A percentile compares a stretch with the other conserved stretches of the same genome.
phyloP scores from a whole-genome alignment of 1,140 invertebrate genomes.

The Calephelis virginiensis region DNA sequence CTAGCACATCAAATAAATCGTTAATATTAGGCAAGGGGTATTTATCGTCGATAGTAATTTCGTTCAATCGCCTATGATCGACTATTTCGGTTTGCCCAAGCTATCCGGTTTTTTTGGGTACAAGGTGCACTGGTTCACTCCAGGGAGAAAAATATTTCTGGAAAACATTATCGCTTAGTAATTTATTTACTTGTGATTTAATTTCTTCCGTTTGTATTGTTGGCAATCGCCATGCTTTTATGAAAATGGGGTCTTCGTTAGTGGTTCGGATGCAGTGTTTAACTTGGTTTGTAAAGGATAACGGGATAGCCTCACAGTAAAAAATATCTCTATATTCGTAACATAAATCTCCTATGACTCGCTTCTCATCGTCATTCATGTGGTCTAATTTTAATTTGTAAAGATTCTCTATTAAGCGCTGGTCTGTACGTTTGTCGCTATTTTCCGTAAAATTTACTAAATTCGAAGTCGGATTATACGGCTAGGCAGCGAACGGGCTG shows the following conservation, averaged over 20 bases:
- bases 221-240: not conserved
- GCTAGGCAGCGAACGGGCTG: not conserved
- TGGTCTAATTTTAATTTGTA: constrained; percentile 21
- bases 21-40: constrained; percentile 26
- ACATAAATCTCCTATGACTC: constrained; percentile 13
- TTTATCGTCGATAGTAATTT: constrained; percentile 28
- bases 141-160: not conserved
- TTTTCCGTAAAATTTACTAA: not conserved
- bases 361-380: constrained; percentile 22
- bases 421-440: not conserved
- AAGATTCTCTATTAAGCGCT: constrained; percentile 23
- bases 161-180: not conserved
- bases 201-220: not conserved
- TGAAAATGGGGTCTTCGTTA: not conserved
- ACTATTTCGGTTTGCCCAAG: constrained; percentile 26
- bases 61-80: constrained; percentile 29
- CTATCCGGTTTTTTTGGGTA: constrained; percentile 12
- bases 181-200: not conserved
- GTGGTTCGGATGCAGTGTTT: not conserved
- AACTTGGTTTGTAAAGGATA: too few relatives aligned
- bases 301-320: too few relatives aligned
- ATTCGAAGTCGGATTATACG: not conserved
- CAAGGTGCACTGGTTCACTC: constrained; percentile 2
- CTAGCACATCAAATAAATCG: constrained; percentile 30
- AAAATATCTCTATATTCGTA: constrained; percentile 23